Evolutionary conservation across 2,888 invertebrate species (phyloP), one percentile per base, ranked within the genome.

Genomic region (Pammene aurita): DNA sequence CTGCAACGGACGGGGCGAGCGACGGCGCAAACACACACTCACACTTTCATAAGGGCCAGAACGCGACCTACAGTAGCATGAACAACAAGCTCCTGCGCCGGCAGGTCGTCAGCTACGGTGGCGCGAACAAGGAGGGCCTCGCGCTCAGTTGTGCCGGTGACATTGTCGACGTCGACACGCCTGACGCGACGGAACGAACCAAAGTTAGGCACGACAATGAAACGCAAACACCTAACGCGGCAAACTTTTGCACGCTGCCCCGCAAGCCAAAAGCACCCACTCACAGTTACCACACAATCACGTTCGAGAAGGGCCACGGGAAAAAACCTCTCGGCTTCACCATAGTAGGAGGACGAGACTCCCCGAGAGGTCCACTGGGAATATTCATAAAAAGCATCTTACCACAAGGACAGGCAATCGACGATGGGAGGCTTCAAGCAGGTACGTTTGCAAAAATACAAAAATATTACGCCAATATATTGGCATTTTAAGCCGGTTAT

Each of bases 291-390:
- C 94, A 95, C 74, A 96, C 96, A 0, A 94, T 96, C 16, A 94
- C 95, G 7, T 94, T 96, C 79, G 95, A 96, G 82, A 97, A 97
- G 81, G 97, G 97, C 0, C 94, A 94, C 9, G 96, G 96, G 2
- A 96, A 96, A 82, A 97, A 96, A 86, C 96, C 96, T 0, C 93
- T 97, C 42, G 97, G 97, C n/a, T 97, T 97, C 84, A 97, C 97
- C 11, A 97, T 97, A 76, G 97, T 97, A 2, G 97, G 97, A 52
- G 97, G 97, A 57, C 94, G 95, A 70, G 97, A 97, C 84, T 96
- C 97, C 44, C 96, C 96, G 2, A 95, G 96, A 83, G 97, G 97
- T 68, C 96, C 96, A 72, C 94, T 97, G 82, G 97, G 97, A 55
- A 97, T 97, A 83, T 97, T 96, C 86, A 96, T 97, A 75, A 96